Conservation (phyloP, 2,113 vertebrate species). For the Nyctereutes procyonoides region DNA sequence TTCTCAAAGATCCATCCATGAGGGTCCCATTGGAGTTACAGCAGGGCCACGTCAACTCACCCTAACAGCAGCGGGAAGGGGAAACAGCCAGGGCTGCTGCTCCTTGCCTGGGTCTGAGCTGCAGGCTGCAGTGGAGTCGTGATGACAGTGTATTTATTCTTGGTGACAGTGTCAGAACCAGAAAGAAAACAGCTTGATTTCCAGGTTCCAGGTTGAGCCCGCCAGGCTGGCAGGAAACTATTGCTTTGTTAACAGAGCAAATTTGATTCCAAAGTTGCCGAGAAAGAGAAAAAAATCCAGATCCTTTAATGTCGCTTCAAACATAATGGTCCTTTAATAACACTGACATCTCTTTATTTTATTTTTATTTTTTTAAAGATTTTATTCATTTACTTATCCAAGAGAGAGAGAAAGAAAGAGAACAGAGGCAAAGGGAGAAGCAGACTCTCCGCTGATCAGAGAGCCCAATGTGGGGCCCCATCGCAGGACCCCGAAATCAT, state of each 20-base stretch:
- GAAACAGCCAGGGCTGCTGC: accelerated
- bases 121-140: accelerated
- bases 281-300: neutral
- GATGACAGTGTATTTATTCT: neutral
- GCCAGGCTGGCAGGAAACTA: neutral
- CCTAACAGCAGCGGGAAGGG: accelerated
- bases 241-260: neutral
- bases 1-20: accelerated
- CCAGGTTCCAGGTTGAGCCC: neutral
- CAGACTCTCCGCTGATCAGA: too few species aligned
- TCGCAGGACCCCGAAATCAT: too few species aligned
- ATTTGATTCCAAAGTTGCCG: neutral
- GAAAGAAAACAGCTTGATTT: neutral
- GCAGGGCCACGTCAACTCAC: accelerated
- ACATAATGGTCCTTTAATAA: neutral
- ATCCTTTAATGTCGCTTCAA: neutral
- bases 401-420: too few species aligned
- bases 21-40: accelerated
- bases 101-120: neutral
- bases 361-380: too few species aligned
- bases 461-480: too few species aligned
- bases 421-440: too few species aligned
- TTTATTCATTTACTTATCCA: too few species aligned
- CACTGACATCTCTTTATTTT: neutral
- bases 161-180: neutral